Conservation (phyloP, 2,797 vertebrate genomes). For the Tauraco hartlaubi region DNA sequence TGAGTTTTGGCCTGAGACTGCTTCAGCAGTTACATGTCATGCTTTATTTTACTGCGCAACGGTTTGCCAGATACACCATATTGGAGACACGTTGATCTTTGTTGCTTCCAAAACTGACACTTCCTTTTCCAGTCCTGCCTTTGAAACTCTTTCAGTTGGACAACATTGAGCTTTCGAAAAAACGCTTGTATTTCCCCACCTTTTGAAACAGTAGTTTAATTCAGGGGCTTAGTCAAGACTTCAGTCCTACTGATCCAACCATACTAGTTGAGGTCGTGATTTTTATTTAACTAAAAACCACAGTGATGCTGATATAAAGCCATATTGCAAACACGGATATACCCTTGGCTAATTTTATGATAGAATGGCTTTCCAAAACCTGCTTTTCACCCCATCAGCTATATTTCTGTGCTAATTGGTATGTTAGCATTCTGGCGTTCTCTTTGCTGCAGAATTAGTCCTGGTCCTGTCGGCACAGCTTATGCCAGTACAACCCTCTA, state of each 20-base stretch:
- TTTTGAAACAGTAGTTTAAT: conserved; percentile 20
- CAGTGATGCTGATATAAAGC: background rate
- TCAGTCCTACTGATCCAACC: background rate
- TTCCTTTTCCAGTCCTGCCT: conserved; percentile 54
- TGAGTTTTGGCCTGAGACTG: conserved; percentile 4
- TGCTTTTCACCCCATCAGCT: background rate
- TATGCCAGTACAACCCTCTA: background rate
- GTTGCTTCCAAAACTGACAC: conserved; percentile 48
- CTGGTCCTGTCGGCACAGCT: background rate
- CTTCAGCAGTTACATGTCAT: conserved; percentile 11
- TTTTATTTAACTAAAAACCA: conserved; percentile 5
- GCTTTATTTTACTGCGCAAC: conserved; percentile 30
- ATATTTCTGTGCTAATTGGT: background rate
- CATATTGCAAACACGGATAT: background rate
- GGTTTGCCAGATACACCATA: conserved; percentile 41
- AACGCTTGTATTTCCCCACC: background rate
- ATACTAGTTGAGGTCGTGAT: background rate
- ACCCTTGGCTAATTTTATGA: background rate
- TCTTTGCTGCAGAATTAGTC: background rate
- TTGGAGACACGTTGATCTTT: conserved; percentile 26
- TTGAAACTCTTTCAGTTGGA: conserved; percentile 23
- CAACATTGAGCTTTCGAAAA: background rate
- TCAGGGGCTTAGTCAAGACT: background rate
- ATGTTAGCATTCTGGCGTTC: background rate
- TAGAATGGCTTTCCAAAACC: background rate